Evolutionary conservation across 1,140 invertebrate genomes (phyloP).

Genomic region (Pseudachorutes palmiensis): DNA sequence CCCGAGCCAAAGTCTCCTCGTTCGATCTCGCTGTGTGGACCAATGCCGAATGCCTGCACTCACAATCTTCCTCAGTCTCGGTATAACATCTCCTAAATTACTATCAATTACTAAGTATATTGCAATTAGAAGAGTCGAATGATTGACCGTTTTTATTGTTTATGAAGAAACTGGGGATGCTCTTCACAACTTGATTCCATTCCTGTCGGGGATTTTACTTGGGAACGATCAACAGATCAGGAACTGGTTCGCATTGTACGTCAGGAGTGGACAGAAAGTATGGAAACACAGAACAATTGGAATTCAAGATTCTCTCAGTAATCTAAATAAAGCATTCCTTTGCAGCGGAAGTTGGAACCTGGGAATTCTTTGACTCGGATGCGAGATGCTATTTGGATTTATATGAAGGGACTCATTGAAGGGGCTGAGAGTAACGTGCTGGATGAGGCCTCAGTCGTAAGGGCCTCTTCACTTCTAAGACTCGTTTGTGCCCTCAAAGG

Average conservation of each 20-base stretch:
- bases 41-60: constrained; percentile 80
- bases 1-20: constrained; percentile 69
- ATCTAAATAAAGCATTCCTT: too few relatives aligned
- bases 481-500: constrained; percentile 86
- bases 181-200: constrained; percentile 59
- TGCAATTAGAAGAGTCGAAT: too few relatives aligned
- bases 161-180: constrained; percentile 23
- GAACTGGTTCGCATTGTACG: constrained; percentile 85
- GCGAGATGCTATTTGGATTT: constrained; percentile 66
- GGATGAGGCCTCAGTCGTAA: constrained; percentile 61
- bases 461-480: constrained; percentile 69
- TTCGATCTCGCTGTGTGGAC: constrained; percentile 77
- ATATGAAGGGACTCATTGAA: constrained; percentile 50
- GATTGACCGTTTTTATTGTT: neutral
- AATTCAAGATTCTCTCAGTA: too few relatives aligned
- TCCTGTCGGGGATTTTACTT: constrained; percentile 74
- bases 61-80: constrained; percentile 67
- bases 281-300: constrained; percentile 26
- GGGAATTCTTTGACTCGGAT: constrained; percentile 62
- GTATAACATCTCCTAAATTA: constrained; percentile 35
- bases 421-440: constrained; percentile 51
- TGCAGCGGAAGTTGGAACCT: constrained; percentile 63
- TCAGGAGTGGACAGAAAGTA: constrained; percentile 80
- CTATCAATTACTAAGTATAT: neutral
- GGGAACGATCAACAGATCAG: constrained; percentile 81